phyloP scores from a whole-genome alignment of 2,888 invertebrate species.

The Syritta pipiens region DNA sequence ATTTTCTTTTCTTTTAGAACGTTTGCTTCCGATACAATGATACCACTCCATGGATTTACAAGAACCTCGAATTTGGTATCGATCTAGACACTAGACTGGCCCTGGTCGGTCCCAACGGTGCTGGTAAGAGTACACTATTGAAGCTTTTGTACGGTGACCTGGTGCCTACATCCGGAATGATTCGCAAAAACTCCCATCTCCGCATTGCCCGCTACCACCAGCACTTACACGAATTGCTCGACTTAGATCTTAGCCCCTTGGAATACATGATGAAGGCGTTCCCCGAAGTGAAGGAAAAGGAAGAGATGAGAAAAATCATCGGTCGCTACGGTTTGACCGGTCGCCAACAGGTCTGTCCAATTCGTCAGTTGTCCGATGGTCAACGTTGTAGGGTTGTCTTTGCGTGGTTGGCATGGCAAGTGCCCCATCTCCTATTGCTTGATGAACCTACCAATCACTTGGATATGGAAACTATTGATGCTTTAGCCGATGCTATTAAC shows the following conservation, averaged over 20 bases:
- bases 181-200: conserved; percentile 98
- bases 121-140: conserved; percentile 98
- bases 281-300: conserved; percentile 97
- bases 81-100: conserved; percentile 98
- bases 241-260: conserved; percentile 95
- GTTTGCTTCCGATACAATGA: conserved; percentile 97
- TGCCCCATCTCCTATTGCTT: conserved; percentile 93
- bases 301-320: conserved; percentile 99
- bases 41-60: conserved; percentile 93
- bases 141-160: conserved; percentile 98
- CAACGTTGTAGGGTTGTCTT: conserved; percentile 99
- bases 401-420: conserved; percentile 98
- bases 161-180: conserved; percentile 96
- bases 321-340: conserved; percentile 99
- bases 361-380: conserved; percentile 91
- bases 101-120: conserved; percentile 98
- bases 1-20: conserved; percentile 82
- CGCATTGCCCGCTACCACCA: conserved; percentile 99
- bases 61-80: conserved; percentile 98
- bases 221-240: conserved; percentile 97
- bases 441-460: conserved; percentile 95
- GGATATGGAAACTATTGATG: conserved; percentile 99
- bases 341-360: conserved; percentile 89
- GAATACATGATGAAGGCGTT: conserved; percentile 99
- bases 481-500: conserved; percentile 97